phyloP scores from a whole-genome alignment of 1,140 invertebrate species.

The Drosophila carrolli region DNA sequence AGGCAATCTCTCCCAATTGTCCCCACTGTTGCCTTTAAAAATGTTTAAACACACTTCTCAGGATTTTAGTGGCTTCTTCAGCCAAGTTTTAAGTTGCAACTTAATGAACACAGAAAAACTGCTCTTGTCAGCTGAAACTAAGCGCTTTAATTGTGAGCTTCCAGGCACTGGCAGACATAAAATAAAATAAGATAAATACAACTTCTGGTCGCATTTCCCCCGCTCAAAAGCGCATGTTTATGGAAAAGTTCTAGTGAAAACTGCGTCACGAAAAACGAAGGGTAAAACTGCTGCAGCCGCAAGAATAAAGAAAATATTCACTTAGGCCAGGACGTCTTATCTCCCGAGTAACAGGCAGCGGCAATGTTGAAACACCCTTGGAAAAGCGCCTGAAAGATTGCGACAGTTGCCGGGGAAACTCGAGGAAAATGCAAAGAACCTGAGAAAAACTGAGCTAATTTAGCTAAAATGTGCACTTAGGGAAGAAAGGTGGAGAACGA shows the following conservation, averaged over 20 bases:
- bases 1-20: neutral
- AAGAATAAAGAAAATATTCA: conserved; percentile 74
- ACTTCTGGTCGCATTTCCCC: conserved; percentile 1
- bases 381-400: conserved; percentile 9
- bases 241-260: conserved; percentile 49
- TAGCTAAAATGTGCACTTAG: conserved; percentile 32
- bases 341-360: conserved; percentile 40
- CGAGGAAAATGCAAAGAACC: conserved; percentile 40
- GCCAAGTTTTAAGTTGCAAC: conserved; percentile 36
- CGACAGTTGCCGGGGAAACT: conserved; percentile 19
- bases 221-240: conserved; percentile 43
- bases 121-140: conserved; percentile 36
- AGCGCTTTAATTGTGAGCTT: conserved; percentile 18
- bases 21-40: neutral
- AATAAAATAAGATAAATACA: conserved; percentile 40
- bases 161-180: conserved; percentile 1
- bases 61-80: conserved; percentile 13
- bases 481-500: neutral
- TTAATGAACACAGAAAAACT: conserved; percentile 30
- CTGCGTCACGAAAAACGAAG: conserved; percentile 22
- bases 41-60: conserved; percentile 8
- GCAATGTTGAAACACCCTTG: conserved; percentile 3
- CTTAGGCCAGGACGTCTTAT: conserved; percentile 60
- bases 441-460: conserved; percentile 51
- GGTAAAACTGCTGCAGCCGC: conserved; percentile 70